A percentile compares a stretch with the other conserved stretches of the same genome.
Conservation (phyloP, 1,140 invertebrate species). For the Pygmarrhopalites habei region DNA sequence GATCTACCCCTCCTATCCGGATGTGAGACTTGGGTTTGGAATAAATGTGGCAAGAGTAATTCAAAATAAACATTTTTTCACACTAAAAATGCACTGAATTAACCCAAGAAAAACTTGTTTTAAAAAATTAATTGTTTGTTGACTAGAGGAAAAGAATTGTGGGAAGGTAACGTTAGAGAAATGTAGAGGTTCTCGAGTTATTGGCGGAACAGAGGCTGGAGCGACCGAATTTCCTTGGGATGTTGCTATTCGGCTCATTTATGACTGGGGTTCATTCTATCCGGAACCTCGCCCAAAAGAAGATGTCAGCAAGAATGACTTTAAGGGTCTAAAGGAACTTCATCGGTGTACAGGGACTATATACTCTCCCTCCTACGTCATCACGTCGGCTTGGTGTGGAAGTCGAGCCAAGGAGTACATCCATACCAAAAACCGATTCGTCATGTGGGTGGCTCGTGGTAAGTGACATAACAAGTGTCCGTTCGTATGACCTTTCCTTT, state of each 20-base stretch:
- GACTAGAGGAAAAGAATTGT: not conserved
- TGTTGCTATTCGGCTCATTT: constrained; percentile 6
- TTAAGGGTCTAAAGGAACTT: constrained; percentile 4
- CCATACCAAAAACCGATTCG: constrained; percentile 4
- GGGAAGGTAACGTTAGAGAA: not conserved
- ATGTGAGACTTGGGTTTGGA: not conserved
- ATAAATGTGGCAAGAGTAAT: not conserved
- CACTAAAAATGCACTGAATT: not conserved
- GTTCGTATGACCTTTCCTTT: too few relatives aligned
- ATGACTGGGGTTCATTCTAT: constrained; percentile 10
- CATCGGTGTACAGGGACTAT: constrained; percentile 4
- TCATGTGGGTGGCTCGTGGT: not conserved
- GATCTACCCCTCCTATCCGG: not conserved
- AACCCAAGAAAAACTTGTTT: not conserved
- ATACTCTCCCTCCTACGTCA: not conserved
- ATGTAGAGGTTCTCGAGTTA: not conserved
- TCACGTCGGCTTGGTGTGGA: constrained; percentile 7
- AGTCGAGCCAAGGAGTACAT: constrained; percentile 2
- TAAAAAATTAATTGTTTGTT: too few relatives aligned
- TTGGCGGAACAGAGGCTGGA: not conserved
- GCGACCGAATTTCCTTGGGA: constrained; percentile 1
- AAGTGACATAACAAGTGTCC: too few relatives aligned
- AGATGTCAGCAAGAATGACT: not conserved
- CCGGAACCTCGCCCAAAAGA: not conserved
- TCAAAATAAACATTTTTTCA: not conserved